These are phyloP conservation scores for Drosophila arawakana DNA, from an alignment of 1,140 invertebrate species.

Conservation along the genomic window DNA sequence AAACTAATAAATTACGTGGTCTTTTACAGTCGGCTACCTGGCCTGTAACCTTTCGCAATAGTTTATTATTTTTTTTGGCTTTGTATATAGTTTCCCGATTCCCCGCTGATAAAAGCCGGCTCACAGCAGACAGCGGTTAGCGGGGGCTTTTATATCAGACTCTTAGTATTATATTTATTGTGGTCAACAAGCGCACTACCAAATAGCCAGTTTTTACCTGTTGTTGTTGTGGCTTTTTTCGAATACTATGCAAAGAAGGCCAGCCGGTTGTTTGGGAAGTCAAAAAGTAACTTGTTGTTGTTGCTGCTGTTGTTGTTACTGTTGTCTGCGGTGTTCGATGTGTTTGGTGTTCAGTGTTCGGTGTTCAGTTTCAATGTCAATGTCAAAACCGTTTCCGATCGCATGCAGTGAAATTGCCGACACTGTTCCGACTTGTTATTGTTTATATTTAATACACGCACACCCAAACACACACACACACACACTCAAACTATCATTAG, in stretches of 20 bases:
- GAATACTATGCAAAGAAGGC: conserved; percentile 51
- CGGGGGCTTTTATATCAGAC: not conserved
- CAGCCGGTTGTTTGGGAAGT: conserved; percentile 46
- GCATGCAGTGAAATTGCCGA: conserved; percentile 61
- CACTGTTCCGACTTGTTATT: conserved; percentile 26
- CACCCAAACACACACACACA: not conserved
- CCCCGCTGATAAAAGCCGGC: conserved; percentile 23
- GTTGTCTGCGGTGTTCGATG: conserved; percentile 42
- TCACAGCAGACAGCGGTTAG: not conserved
- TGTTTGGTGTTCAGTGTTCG: conserved; percentile 14
- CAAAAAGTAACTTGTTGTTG: not conserved
- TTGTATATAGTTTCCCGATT: conserved; percentile 1
- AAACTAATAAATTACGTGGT: too few relatives aligned
- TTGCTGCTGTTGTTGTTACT: conserved; percentile 18
- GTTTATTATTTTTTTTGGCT: not conserved
- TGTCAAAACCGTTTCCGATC: conserved; percentile 71
- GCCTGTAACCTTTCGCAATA: too few relatives aligned
- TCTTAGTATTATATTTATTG: conserved; percentile 12
- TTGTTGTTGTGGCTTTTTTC: conserved; percentile 26
- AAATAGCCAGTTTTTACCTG: conserved; percentile 21
- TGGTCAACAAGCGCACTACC: conserved; percentile 14
- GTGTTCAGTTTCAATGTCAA: conserved; percentile 68
- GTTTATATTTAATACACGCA: conserved; percentile 33
- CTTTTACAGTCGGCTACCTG: too few relatives aligned
- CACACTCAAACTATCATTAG: not conserved